Evolutionary conservation across 2,113 vertebrate genomes (phyloP), one percentile per base, ranked within the genome.

Genomic region (Stomatorhinus ivindoensis): DNA sequence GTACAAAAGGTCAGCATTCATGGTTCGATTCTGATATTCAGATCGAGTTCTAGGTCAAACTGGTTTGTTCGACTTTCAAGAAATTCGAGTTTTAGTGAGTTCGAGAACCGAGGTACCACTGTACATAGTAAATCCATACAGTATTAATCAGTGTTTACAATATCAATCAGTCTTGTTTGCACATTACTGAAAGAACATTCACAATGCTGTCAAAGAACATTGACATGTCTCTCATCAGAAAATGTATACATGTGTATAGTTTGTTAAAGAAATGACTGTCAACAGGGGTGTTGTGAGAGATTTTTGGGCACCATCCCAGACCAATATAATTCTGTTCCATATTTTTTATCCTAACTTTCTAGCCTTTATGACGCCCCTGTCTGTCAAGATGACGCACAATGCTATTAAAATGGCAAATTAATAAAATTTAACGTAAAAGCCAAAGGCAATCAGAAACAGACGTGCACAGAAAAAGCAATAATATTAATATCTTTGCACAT

Each of bases 181-280:
- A 31, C n/a, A 31, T 31, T 31, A 73, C 31, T 73, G 10, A 73
- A 73, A 76, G 69, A 76, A 76, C 31, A 76, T 39, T 39, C 27
- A 76, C 69, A 76, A 39, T 35, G 69, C 69, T 76, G 31, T 76
- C 31, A 15, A 31, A 65, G n/a, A 65, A 27, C 58, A n/a, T 65
- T 27, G 58, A 27, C n/a, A 27, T 31, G 65, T 50, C 47, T 44
- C n/a, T 21, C 44, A 9, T 27, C n/a, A 46, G 3, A 47, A 42
- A 19, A 35, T 76, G 65, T 27, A 31, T 39, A 42, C 6, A 19
- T 76, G 46, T 27, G 44, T 50, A 51, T 88, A 86, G 89, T 89
- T 61, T 80, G 31, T 42, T 51, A 87, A 76, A 42, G 55, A 88
- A 88, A 88, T 88, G 46, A 50, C 61, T 73, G 87, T 76, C 31